These are phyloP conservation scores for Oreochromis aureus DNA, from an alignment of 2,113 vertebrate genomes.

Conservation along the genomic window DNA sequence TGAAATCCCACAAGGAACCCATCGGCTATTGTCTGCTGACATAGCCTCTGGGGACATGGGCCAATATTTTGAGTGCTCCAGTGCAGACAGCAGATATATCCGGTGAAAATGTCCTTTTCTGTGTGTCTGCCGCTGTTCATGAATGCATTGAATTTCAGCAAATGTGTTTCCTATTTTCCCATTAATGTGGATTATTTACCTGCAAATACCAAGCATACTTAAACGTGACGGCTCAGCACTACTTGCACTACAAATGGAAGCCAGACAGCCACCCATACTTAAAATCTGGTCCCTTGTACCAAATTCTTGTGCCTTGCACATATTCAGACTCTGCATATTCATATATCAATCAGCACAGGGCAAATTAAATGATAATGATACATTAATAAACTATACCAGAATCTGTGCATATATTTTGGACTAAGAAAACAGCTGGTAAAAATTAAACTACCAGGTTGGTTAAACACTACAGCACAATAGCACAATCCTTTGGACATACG, in stretches of 20 bases:
- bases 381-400: neutral
- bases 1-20: neutral
- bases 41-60: neutral
- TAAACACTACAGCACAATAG: accelerated
- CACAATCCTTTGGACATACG: neutral
- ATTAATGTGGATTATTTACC: neutral
- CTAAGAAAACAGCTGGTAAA: neutral
- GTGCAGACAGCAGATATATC: neutral
- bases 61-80: neutral
- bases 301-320: accelerated
- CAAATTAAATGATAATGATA: neutral
- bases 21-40: neutral
- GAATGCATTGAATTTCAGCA: neutral
- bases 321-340: neutral
- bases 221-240: neutral
- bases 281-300: neutral
- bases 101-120: neutral
- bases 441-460: neutral
- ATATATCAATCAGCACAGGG: neutral
- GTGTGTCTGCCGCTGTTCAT: neutral
- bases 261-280: neutral
- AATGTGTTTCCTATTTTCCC: neutral
- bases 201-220: neutral
- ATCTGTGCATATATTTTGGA: neutral
- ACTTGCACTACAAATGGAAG: neutral